Evolutionary conservation across 2,113 vertebrate genomes (phyloP), one percentile per base, ranked within the genome.

Genomic region (Redunca redunca): DNA sequence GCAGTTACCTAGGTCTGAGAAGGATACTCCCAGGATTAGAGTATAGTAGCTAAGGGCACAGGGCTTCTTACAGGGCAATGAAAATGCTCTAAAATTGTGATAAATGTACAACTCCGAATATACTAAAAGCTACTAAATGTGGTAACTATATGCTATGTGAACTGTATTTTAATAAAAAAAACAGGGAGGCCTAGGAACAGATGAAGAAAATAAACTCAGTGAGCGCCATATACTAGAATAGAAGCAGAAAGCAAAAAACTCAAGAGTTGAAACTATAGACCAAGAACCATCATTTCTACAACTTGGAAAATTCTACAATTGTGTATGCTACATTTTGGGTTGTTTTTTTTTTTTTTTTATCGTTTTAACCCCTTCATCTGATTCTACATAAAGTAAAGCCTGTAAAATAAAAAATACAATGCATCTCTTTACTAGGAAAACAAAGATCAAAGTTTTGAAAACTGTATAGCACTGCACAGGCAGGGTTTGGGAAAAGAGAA

Each of bases 11-110:
- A 78, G 15, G 48, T 80, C 81, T 91, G 40, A 88, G 48, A 25
- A 93, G 1, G 52, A 85, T 67, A 71, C 19, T 71, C 17, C 64
- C 16, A 53, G 28, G n/a, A 93, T 78, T 74, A 28, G 40, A 87
- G 10, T 67, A 7, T 60, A 25, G 46, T 64, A 64, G 58, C 28
- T 95, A 95, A 82, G 11, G 9, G 17, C 12, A 95, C 7, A 86
- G 8, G n/a, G 50, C 64, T 91, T 58, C 33, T 57, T 67, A 96
- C 21, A 46, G 28, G 15, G 12, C 60, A 94, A 91, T 23, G 7
- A 88, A 97, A 97, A 92, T 55, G 33, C 21, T 94, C 88, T 92
- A 74, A 74, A 91, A 91, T 57, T 88, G 12, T 82, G 40, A 88
- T 46, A 21, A n/a, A 78, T 78, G 2, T n/a, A 80, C 43, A 91